Evolutionary conservation across 2,113 vertebrate genomes (phyloP).

Genomic region (Myotis davidii): DNA sequence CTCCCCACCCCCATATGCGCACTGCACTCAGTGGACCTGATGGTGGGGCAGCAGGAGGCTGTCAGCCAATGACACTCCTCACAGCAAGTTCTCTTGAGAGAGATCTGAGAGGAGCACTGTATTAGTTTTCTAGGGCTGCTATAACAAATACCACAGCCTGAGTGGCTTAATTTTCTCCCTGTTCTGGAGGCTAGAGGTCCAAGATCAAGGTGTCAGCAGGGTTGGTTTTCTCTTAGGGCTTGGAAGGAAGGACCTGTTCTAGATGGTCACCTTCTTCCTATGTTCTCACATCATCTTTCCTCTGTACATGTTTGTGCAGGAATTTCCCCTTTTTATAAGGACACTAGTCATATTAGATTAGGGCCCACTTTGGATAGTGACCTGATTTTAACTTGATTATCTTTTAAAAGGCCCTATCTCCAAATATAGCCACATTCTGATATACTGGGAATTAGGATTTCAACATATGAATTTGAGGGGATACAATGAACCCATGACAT

Average conservation of each 20-base stretch:
- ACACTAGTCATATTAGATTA: background rate
- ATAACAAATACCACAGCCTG: background rate
- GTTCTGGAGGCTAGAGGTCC: background rate
- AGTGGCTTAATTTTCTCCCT: background rate
- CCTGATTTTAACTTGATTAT: background rate
- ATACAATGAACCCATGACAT: background rate
- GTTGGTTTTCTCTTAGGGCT: background rate
- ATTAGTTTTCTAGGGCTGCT: background rate
- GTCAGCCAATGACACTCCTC: accelerated
- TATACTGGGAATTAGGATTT: background rate
- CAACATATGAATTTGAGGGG: background rate
- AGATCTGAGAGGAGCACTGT: background rate
- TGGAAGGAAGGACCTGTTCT: background rate
- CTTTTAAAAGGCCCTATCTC: background rate
- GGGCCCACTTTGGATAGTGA: background rate
- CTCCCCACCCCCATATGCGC: accelerated
- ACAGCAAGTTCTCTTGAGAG: background rate
- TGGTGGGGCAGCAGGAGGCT: no score
- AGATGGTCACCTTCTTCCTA: background rate
- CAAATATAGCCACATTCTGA: background rate
- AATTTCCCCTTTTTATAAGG: background rate
- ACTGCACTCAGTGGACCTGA: no score
- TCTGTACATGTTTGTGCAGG: background rate
- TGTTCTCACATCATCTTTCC: background rate
- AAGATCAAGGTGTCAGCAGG: background rate